A percentile compares a stretch with the other conserved stretches of the same genome.
Evolutionary conservation across 1,140 invertebrate genomes (phyloP).

Genomic region (Lethocerus indicus): DNA sequence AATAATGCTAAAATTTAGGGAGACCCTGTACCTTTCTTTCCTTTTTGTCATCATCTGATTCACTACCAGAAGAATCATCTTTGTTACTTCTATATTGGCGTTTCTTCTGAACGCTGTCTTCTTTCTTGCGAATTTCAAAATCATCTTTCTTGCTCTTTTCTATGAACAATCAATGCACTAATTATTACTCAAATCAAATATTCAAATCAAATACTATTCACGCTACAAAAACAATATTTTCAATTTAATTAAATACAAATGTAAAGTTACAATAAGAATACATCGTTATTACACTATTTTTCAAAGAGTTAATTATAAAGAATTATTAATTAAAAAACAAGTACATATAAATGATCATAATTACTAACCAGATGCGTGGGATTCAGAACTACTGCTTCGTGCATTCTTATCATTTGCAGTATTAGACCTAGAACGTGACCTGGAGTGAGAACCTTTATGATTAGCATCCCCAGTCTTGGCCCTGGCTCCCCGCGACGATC

Average conservation of each 20-base stretch:
- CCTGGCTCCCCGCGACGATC: constrained; percentile 12
- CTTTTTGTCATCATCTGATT: constrained; percentile 24
- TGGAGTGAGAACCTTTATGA: constrained; percentile 13
- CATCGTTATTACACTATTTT: no score
- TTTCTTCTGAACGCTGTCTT: constrained; percentile 61
- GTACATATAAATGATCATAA: no score
- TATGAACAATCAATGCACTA: no score
- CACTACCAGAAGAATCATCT: constrained; percentile 49
- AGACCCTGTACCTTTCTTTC: constrained; percentile 11
- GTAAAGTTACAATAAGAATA: no score
- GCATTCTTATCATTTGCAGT: constrained; percentile 19
- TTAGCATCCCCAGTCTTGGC: constrained; percentile 9
- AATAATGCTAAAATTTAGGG: background rate
- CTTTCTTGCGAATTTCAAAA: constrained; percentile 56
- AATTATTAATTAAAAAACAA: no score
- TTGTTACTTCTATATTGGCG: constrained; percentile 71
- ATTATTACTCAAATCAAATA: no score
- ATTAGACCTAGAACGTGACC: constrained; percentile 17
- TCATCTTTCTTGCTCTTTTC: constrained; percentile 41
- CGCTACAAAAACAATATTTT: no score
- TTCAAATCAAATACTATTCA: no score
- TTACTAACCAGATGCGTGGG: constrained; percentile 14
- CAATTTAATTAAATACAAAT: no score
- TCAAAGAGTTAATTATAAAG: no score
- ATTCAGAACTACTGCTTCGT: constrained; percentile 25